phyloP scores from a whole-genome alignment of 1,140 invertebrate species.

The Liolophura sinensis region DNA sequence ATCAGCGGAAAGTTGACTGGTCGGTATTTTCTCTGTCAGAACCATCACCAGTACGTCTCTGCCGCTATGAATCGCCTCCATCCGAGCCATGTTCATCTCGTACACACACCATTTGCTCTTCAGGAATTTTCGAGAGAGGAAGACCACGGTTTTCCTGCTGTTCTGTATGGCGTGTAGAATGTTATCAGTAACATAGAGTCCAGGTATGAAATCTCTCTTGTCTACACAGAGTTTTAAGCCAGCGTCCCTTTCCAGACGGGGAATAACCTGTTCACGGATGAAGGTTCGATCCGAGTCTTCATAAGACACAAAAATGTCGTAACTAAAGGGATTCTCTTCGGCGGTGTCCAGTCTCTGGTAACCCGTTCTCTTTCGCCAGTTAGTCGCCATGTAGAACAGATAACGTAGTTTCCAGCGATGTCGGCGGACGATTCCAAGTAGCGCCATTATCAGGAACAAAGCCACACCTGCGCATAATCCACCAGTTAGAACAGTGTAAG shows the following conservation, averaged over 20 bases:
- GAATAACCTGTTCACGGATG: constrained; percentile 15
- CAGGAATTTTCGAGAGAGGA: constrained; percentile 68
- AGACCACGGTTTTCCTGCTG: constrained; percentile 66
- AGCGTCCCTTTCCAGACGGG: constrained; percentile 16
- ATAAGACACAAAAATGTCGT: constrained; percentile 35
- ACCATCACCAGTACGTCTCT: constrained; percentile 29
- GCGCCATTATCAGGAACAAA: too few relatives aligned
- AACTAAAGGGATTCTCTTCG: constrained; percentile 14
- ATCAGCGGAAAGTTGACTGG: constrained; percentile 10
- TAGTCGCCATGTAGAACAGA: constrained; percentile 18
- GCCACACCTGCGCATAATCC: too few relatives aligned
- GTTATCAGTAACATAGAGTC: constrained; percentile 63
- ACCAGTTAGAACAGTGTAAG: constrained; percentile 1
- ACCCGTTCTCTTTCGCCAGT: constrained; percentile 1
- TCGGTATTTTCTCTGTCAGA: constrained; percentile 21
- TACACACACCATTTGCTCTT: constrained; percentile 71
- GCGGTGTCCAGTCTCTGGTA: not conserved
- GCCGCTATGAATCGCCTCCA: constrained; percentile 33
- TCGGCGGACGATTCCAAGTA: not conserved
- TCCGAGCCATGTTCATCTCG: constrained; percentile 63
- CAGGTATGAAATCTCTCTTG: constrained; percentile 39
- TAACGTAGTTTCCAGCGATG: constrained; percentile 24
- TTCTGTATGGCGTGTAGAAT: constrained; percentile 66
- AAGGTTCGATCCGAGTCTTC: constrained; percentile 23
- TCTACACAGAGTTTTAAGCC: constrained; percentile 31